Conservation (phyloP, 1,140 invertebrate species). For the Procambarus clarkii region DNA sequence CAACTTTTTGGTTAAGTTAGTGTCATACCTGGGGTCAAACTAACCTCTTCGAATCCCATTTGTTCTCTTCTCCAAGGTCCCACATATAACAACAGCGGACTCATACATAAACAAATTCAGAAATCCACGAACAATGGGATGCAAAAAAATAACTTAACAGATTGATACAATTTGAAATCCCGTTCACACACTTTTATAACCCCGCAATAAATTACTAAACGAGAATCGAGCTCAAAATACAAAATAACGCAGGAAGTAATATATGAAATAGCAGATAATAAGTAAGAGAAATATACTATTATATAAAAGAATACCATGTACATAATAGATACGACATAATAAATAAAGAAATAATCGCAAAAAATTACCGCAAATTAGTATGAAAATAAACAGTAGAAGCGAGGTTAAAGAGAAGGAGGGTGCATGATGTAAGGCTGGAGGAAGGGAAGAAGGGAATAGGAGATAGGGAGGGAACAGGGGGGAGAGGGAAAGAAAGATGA, state of each 20-base stretch:
- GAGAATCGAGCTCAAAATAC: too few relatives aligned
- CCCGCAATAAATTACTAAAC: too few relatives aligned
- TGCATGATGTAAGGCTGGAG: background rate
- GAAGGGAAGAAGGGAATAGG: background rate
- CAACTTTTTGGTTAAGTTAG: too few relatives aligned
- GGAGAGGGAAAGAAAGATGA: background rate
- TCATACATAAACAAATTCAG: too few relatives aligned
- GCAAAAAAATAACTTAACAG: too few relatives aligned
- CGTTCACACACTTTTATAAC: too few relatives aligned
- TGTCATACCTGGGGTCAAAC: too few relatives aligned
- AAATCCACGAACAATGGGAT: too few relatives aligned
- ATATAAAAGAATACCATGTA: background rate
- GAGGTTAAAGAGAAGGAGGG: background rate
- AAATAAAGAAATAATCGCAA: background rate
- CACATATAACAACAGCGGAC: too few relatives aligned
- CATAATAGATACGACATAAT: background rate
- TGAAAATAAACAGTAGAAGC: background rate
- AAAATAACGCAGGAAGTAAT: background rate
- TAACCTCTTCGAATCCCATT: too few relatives aligned
- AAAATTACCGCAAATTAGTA: background rate
- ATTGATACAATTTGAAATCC: too few relatives aligned
- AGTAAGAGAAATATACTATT: background rate
- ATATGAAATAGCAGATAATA: background rate
- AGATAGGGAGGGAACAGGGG: background rate
- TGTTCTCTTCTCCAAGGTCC: too few relatives aligned